Percentiles rank a stretch among this genome's conserved stretches.
Conservation (phyloP, 2,797 vertebrate species). For the Scyliorhinus canicula region DNA sequence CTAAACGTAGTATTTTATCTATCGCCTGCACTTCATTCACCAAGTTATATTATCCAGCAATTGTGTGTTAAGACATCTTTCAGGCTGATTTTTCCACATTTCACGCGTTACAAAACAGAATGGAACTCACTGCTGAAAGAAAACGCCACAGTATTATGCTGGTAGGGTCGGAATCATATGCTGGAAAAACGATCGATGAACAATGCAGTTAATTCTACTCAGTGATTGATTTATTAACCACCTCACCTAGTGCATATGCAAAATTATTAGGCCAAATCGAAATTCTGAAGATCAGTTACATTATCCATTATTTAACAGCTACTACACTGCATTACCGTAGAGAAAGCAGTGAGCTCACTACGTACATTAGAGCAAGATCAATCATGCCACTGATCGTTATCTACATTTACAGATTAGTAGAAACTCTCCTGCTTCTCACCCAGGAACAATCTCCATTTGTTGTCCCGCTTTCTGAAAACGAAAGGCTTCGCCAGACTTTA, state of each 20-base stretch:
- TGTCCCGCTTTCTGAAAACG: background rate
- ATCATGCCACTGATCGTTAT: background rate
- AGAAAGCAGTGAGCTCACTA: background rate
- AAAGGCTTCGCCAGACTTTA: background rate
- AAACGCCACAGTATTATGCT: background rate
- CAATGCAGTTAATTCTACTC: background rate
- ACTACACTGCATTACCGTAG: background rate
- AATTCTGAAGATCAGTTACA: background rate
- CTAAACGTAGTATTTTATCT: too few relatives aligned
- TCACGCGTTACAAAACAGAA: background rate
- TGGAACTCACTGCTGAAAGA: background rate
- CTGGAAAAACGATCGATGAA: background rate
- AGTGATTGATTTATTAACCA: background rate
- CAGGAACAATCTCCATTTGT: background rate
- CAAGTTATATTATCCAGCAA: background rate
- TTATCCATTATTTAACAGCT: background rate
- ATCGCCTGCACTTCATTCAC: background rate
- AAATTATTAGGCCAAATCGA: background rate
- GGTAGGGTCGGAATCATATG: background rate
- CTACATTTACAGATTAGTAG: background rate
- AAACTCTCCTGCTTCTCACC: background rate
- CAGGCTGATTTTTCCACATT: background rate
- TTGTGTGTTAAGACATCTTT: background rate
- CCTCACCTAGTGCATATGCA: background rate
- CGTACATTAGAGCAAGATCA: background rate